Conservation (phyloP, 1,140 invertebrate species). For the Pseudomyrmex dendroicus region DNA sequence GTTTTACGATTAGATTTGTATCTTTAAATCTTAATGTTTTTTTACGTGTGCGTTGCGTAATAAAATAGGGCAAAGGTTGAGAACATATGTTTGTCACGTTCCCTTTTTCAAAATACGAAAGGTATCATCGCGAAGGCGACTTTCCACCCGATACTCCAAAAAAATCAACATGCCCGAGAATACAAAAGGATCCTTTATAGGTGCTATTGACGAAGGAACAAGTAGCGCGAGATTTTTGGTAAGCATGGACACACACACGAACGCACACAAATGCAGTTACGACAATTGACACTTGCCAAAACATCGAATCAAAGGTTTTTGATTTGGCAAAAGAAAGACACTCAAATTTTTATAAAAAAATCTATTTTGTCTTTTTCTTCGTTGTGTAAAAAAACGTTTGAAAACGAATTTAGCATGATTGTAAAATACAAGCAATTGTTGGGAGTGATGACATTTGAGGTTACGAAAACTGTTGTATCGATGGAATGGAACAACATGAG, state of each 20-base stretch:
- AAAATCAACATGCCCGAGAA: constrained; percentile 75
- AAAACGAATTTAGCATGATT: too few species aligned
- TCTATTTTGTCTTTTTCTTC: neutral
- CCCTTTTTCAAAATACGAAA: neutral
- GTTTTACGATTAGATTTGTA: too few species aligned
- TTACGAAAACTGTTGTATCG: too few species aligned
- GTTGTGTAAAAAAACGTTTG: neutral
- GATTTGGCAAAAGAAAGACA: too few species aligned
- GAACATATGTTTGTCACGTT: neutral
- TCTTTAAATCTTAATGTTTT: too few species aligned
- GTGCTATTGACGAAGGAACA: constrained; percentile 97
- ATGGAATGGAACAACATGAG: too few species aligned
- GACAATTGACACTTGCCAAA: too few species aligned
- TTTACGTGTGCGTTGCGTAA: constrained; percentile 35
- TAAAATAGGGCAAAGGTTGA: constrained; percentile 19
- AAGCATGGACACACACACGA: constrained; percentile 64
- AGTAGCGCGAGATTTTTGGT: constrained; percentile 96
- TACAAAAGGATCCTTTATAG: constrained; percentile 86
- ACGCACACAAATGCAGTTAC: too few species aligned
- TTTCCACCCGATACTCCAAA: neutral
- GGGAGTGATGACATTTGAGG: too few species aligned
- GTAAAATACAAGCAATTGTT: too few species aligned
- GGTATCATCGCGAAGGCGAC: neutral
- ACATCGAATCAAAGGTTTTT: too few species aligned
- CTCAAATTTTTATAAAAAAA: too few species aligned